A percentile compares a stretch with the other conserved stretches of the same genome.
These are phyloP conservation scores for Salminus brasiliensis DNA, from an alignment of 2,113 vertebrate genomes.

Conservation along the genomic window DNA sequence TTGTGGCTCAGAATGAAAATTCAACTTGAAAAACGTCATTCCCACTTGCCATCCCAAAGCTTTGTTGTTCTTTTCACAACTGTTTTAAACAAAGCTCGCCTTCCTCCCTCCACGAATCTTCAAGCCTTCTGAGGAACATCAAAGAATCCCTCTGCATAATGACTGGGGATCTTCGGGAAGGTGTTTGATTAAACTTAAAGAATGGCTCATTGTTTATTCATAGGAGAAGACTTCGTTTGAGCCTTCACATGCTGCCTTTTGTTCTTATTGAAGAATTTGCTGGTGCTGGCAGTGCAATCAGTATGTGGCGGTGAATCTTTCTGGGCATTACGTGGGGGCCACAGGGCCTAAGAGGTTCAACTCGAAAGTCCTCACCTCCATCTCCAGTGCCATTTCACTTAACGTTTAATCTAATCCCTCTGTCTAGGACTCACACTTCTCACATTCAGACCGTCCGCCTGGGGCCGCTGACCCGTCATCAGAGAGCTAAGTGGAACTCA, in stretches of 20 bases:
- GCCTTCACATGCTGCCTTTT: not conserved
- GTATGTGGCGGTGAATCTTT: not conserved
- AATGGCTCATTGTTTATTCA: conserved; percentile 25
- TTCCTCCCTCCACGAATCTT: not conserved
- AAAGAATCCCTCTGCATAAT: conserved; percentile 16
- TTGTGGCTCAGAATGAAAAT: not conserved
- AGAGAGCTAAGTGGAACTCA: conserved; percentile 12
- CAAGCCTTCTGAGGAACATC: conserved; percentile 12
- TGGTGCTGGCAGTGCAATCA: not conserved
- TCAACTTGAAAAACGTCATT: not conserved
- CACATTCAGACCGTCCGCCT: not conserved
- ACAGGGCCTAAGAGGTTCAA: conserved; percentile 15
- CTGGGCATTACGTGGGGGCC: not conserved
- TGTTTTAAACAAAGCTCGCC: conserved; percentile 30
- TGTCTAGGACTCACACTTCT: not conserved
- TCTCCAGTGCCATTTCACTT: conserved; percentile 17
- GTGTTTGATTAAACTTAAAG: not conserved
- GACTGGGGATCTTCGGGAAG: conserved; percentile 7
- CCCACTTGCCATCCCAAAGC: not conserved
- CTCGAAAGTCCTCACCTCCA: conserved; percentile 1
- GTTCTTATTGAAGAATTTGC: not conserved
- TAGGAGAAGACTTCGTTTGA: not conserved
- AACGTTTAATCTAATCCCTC: conserved; percentile 20
- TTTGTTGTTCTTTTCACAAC: not conserved
- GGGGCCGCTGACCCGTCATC: conserved; percentile 16